phyloP scores from a whole-genome alignment of 2,888 invertebrate genomes.

The Coleophora flavipennella region DNA sequence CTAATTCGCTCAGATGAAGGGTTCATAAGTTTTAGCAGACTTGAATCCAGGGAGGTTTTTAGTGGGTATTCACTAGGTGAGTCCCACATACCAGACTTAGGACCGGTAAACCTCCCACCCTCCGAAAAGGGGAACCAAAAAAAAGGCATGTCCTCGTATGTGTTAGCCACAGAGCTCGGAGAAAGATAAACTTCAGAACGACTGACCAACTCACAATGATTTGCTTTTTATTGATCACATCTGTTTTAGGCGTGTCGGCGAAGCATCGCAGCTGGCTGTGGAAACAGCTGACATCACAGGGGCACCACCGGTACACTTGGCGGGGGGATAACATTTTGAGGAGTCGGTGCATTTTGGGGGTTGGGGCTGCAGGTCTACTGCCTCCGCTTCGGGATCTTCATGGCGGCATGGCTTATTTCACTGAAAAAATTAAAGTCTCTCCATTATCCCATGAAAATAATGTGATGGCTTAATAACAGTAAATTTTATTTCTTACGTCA shows the following conservation, averaged over 20 bases:
- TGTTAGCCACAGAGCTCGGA: too few relatives aligned
- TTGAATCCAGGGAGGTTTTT: too few relatives aligned
- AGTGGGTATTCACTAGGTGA: too few relatives aligned
- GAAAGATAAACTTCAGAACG: too few relatives aligned
- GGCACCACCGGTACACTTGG: conserved; percentile 19
- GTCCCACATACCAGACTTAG: too few relatives aligned
- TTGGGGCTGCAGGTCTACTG: conserved; percentile 8
- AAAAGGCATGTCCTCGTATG: too few relatives aligned
- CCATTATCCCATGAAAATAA: conserved; percentile 18
- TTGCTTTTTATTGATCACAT: conserved; percentile 29
- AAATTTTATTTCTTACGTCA: too few relatives aligned
- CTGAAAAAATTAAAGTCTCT: conserved; percentile 16
- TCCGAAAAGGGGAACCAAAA: too few relatives aligned
- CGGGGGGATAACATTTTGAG: conserved; percentile 25
- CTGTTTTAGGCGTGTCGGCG: conserved; percentile 36
- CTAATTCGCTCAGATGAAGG: too few relatives aligned
- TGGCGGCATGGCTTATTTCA: conserved; percentile 23
- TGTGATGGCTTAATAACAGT: conserved; percentile 36
- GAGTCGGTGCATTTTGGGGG: conserved; percentile 39
- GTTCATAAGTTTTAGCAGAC: too few relatives aligned
- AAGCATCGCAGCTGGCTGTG: conserved; percentile 21
- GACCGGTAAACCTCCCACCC: too few relatives aligned
- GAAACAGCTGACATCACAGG: conserved; percentile 16
- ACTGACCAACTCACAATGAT: conserved; percentile 1
- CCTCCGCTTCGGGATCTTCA: conserved; percentile 25